Conservation (phyloP, 2,113 vertebrate species). For the Martes martes region DNA sequence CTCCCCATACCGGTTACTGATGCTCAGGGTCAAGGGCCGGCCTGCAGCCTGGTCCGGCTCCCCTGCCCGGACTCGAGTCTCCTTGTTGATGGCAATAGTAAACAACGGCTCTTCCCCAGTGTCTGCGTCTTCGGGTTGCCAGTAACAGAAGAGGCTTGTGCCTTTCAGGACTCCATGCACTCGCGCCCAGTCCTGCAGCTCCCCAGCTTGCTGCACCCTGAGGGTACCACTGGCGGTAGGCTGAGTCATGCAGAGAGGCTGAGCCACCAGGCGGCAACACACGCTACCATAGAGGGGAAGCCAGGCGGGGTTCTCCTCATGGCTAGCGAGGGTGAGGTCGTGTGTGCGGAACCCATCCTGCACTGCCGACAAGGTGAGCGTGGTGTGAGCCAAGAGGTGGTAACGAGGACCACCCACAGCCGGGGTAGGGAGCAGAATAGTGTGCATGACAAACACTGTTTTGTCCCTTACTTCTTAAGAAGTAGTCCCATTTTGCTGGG, state of each 20-base stretch:
- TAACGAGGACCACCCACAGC: constrained; percentile 94
- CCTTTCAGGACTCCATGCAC: constrained; percentile 89
- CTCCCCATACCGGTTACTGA: constrained; percentile 90
- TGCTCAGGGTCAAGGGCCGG: constrained; percentile 86
- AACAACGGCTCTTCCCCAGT: constrained; percentile 86
- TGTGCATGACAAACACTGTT: not conserved
- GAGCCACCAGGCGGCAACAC: constrained; percentile 93
- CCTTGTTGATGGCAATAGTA: constrained; percentile 93
- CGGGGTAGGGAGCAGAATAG: too few relatives aligned
- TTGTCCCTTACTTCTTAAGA: not conserved
- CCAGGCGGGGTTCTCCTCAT: constrained; percentile 93
- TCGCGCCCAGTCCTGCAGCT: constrained; percentile 83
- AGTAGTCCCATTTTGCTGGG: not conserved
- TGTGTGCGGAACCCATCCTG: constrained; percentile 96
- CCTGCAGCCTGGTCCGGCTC: constrained; percentile 88
- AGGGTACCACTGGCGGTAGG: constrained; percentile 85
- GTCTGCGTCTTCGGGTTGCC: constrained; percentile 82
- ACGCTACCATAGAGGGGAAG: constrained; percentile 94
- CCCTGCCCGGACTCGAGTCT: constrained; percentile 90
- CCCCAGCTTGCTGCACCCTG: constrained; percentile 84
- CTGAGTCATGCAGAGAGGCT: constrained; percentile 92
- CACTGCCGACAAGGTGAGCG: constrained; percentile 87
- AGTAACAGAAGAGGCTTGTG: constrained; percentile 91
- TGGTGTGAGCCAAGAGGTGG: constrained; percentile 91
- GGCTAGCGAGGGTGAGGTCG: constrained; percentile 89